These are phyloP conservation scores for Chrysina gloriosa DNA, from an alignment of 2,888 invertebrate genomes.

Conservation along the genomic window DNA sequence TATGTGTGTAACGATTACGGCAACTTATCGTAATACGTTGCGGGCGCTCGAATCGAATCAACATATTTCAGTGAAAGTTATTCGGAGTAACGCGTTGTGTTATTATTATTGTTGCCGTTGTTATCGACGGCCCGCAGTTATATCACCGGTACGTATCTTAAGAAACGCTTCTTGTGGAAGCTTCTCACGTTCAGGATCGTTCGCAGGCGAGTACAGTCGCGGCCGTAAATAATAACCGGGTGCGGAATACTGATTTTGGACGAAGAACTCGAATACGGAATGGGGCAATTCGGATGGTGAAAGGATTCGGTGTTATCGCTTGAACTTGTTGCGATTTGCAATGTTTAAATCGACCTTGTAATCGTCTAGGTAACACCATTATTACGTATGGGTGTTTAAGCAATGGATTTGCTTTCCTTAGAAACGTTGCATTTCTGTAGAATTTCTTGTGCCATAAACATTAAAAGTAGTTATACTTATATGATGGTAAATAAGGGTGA, in stretches of 20 bases:
- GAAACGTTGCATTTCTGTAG: no score
- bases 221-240: slow-evolving; percentile 1
- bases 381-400: no score
- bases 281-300: no score
- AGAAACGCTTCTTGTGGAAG: slow-evolving; percentile 7
- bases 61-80: slow-evolving; percentile 24
- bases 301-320: no score
- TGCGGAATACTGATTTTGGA: slow-evolving; percentile 3
- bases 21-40: background rate
- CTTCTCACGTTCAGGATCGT: slow-evolving; percentile 28
- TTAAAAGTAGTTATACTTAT: no score
- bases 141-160: slow-evolving; percentile 20
- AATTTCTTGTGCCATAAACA: no score
- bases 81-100: slow-evolving; percentile 2
- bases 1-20: background rate
- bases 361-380: no score
- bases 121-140: background rate
- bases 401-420: no score
- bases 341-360: no score
- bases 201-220: slow-evolving; percentile 6
- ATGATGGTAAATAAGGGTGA: no score
- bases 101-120: background rate
- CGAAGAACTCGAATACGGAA: no score
- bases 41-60: background rate
- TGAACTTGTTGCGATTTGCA: no score